Percentiles rank a stretch among this genome's conserved stretches.
These are phyloP conservation scores for Hypomesus transpacificus DNA, from an alignment of 2,113 vertebrate genomes.

Conservation along the genomic window DNA sequence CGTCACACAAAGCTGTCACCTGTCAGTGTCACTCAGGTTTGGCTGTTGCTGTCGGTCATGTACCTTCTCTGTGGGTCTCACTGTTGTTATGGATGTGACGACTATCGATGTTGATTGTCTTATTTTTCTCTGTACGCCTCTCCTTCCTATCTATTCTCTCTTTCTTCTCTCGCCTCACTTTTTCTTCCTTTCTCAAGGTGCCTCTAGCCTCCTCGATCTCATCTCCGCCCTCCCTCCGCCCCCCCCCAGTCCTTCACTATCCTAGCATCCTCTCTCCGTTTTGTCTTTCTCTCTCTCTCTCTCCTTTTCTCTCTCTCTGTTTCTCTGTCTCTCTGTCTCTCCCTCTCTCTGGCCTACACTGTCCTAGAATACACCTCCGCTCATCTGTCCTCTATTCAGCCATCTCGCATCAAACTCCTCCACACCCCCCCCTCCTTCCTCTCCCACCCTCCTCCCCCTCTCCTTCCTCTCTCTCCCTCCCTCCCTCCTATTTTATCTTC, in stretches of 20 bases:
- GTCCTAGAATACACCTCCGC: neutral
- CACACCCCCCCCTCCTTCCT: neutral
- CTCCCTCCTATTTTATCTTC: constrained; percentile 58
- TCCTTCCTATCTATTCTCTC: neutral
- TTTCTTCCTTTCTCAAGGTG: constrained; percentile 38
- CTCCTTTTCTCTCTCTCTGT: neutral
- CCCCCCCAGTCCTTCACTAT: neutral
- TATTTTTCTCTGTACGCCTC: constrained; percentile 19
- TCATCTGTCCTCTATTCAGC: no score
- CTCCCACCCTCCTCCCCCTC: constrained; percentile 15
- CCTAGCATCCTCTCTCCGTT: neutral
- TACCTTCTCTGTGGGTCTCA: constrained; percentile 44
- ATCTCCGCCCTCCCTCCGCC: neutral
- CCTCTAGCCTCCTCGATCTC: constrained; percentile 26
- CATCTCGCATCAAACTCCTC: neutral
- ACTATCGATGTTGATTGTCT: constrained; percentile 28
- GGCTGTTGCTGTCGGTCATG: constrained; percentile 42
- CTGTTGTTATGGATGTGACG: constrained; percentile 47
- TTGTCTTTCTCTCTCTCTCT: neutral
- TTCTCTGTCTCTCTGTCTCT: neutral
- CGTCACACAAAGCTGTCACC: constrained; percentile 44
- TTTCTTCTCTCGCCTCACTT: neutral
- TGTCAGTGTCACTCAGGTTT: constrained; percentile 47
- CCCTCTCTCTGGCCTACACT: neutral
- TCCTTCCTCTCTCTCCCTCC: constrained; percentile 26